Base-by-base conservation (phyloP, 2,888 invertebrate genomes). In the Uloborus plumipes region DNA sequence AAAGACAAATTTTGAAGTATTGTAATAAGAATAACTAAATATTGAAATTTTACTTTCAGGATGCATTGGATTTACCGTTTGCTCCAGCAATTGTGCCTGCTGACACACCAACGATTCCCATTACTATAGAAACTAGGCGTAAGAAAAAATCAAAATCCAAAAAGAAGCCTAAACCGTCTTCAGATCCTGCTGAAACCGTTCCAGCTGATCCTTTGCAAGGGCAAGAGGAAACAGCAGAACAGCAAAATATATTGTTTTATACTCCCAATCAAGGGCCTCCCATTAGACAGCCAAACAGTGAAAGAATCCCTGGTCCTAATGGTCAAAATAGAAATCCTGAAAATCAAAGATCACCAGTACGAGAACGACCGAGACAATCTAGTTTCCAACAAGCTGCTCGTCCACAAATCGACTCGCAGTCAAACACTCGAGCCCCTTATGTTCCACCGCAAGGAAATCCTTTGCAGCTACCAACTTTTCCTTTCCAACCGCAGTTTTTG, bases 171-270 rank as follows among this genome's bases (percentile, higher is more conserved):
- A 62, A 62, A 39, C 39, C 13, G 16, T 39, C 67, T 20, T 13
- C 13, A 20, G 13, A n/a, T 16, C 64, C 47, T 47, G 47, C 16
- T 13, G 49, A n/a, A 65, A 65, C n/a, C 7, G 26, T 26, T 4
- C 4, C 26, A 26, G 26, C 26, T 26, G 26, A 26, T 26, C 26
- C 26, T 26, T 26, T 26, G 26, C 26, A 26, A 26, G 49, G 39
- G 7, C 15, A 70, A 22, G 31, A 53, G 50, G 74, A 80, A 31
- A 15, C 64, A 26, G 53, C 80, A 13, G 80, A 80, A 47, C 80
- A 80, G 13, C 69, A 64, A 70, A 80, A 80, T 22, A 64, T 80
- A 20, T 74, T 66, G 9, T 74, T 51, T 15, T 80, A 74, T 22
- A 22, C 62, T 26, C 80, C 74, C 11, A 69, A 80, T 26, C 59